Base-by-base conservation (phyloP, 2,888 invertebrate species). In the Hedychridium roseum region DNA sequence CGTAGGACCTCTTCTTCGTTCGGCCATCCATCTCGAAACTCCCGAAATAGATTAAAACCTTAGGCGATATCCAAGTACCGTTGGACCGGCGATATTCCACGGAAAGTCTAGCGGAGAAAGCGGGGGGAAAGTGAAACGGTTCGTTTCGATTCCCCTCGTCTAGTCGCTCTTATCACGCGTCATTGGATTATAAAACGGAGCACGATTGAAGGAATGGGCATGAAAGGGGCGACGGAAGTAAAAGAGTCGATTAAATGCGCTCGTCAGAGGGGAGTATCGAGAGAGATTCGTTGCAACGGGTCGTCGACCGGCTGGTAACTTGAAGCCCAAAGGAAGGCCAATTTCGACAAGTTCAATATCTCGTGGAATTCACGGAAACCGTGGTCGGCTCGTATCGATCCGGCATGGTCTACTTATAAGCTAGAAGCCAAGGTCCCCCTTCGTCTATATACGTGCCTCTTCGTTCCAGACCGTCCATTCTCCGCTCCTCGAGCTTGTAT, bases 311-410 rank as follows among this genome's bases (percentile, higher is more conserved):
- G n/a, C 28, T 28, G 11, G 28, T 14, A 28, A 28, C 11, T 28
- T 14, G 28, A 28, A 14, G 28, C 28, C 28, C 4, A 6, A 23
- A 4, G 23, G n/a, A n/a, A n/a, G n/a, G n/a, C n/a, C n/a, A n/a
- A n/a, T n/a, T 14, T 28, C 14, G 32, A 17, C 32, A 32, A 32
- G 32, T 32, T 32, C 32, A 32, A 32, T 32, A 32, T 32, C 32
- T 32, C 32, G 32, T 9, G 32, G 15, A 15, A 32, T 32, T 32
- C 32, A 15, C 32, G 32, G 32, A 32, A 32, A 32, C 17, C 32
- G 16, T 17, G 3, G 15, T 12, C 16, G 32, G 32, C 32, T 11
- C 15, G 32, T 7, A 32, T 32, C 32, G 32, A 32, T 32, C 32
- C 16, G 4, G 9, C 17, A 6, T 23, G 23, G 4, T 32, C 32